Base-by-base conservation (phyloP, 92 coral and sea anemone genomes). In the Paragorgia papillata region DNA sequence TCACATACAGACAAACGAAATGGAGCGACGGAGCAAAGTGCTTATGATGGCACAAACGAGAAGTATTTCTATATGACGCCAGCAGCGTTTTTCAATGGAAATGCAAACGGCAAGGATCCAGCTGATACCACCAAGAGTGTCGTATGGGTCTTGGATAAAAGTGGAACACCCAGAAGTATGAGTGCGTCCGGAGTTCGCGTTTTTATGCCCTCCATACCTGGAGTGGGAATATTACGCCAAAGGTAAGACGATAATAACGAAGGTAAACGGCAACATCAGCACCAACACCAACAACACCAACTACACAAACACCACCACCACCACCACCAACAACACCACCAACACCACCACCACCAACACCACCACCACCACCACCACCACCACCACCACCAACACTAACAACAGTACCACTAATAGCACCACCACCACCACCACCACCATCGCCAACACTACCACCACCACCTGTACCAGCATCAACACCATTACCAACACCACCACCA, bases 141-240 rank as follows among this genome's bases (percentile, higher is more conserved):
- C 4, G 96, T 85, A 20, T 88, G 91, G 43, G 96, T 90, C 3
- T 74, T 88, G 28, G 85, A 90, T 46, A 79, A 68, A 55, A 54
- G 44, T 17, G 91, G 89, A 15, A 46, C 60, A 34, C 19, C 41
- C 13, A 1, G 60, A 6, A 55, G 61, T 65, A 79, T 88, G 54
- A 77, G 76, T 57, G 97, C 97, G 9, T 83, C 87, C 51, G 97
- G 97, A 54, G 90, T 86, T 57, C 84, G 97, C 13, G 82, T 92
- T 79, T 89, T 92, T 69, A 80, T 92, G 24, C 90, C 90, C 1
- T 75, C 81, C 13, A 86, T 82, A 22, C 71, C 49, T 6, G 90
- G 82, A 2, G 70, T 87, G 18, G 90, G 80, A 21, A 48, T 49
- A 19, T 62, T 83, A 12, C 81, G 87, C 0, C 85, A 87, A 44